Percentiles rank a stretch among this genome's conserved stretches.
phyloP scores from a whole-genome alignment of 2,113 vertebrate genomes.

The rat (Rattus norvegicus) region GRCr8 NC_086028.1:94250001-94250500 shows the following conservation, averaged over 20 bases:
- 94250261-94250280: slow-evolving; percentile 76
- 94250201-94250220: slow-evolving; percentile 60
- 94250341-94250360: slow-evolving; percentile 56
- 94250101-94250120: slow-evolving; percentile 62
- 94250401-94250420: slow-evolving; percentile 56
- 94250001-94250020: slow-evolving; percentile 78
- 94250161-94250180: slow-evolving; percentile 70
- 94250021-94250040: slow-evolving; percentile 79
- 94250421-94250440: neutral
- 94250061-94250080: slow-evolving; percentile 78
- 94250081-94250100: slow-evolving; percentile 80
- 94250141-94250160: slow-evolving; percentile 75
- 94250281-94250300: slow-evolving; percentile 77
- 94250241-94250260: slow-evolving; percentile 73
- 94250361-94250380: slow-evolving; percentile 67
- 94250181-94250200: slow-evolving; percentile 74
- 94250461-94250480: neutral
- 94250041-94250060: slow-evolving; percentile 77
- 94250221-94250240: slow-evolving; percentile 75
- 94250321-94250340: slow-evolving; percentile 78
- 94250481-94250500: neutral
- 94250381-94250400: slow-evolving; percentile 59
- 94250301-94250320: slow-evolving; percentile 79
- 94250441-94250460: neutral
- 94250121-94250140: slow-evolving; percentile 79